Conservation (phyloP, 2,797 vertebrate species). For the Gymnodraco acuticeps region DNA sequence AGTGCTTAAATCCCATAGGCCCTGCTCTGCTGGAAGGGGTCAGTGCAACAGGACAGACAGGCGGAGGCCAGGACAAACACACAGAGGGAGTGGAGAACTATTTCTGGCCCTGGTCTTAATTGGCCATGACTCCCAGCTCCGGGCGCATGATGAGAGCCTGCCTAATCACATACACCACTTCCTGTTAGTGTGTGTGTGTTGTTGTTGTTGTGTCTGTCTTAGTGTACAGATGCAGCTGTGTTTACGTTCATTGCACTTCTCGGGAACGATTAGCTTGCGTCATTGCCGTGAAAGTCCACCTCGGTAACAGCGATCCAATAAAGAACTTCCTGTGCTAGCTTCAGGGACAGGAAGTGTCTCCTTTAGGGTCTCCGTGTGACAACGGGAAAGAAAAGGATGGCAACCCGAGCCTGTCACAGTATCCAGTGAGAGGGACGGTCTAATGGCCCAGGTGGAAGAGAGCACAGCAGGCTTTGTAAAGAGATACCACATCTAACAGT, state of each 20-base stretch:
- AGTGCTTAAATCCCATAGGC: conserved; percentile 67
- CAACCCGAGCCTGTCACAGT: conserved; percentile 55
- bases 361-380: conserved; percentile 49
- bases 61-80: conserved; percentile 72
- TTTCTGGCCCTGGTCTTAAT: conserved; percentile 82
- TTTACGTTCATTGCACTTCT: conserved; percentile 33
- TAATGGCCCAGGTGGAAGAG: conserved; percentile 64
- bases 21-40: conserved; percentile 70
- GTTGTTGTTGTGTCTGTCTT: conserved; percentile 33
- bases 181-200: conserved; percentile 52
- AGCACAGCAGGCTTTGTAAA: conserved; percentile 72
- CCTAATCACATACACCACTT: conserved; percentile 76
- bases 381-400: conserved; percentile 57
- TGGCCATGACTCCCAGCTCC: conserved; percentile 79
- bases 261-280: conserved; percentile 18
- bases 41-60: conserved; percentile 74
- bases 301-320: conserved; percentile 27
- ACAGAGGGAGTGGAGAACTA: conserved; percentile 70
- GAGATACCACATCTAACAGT: conserved; percentile 65
- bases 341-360: conserved; percentile 24
- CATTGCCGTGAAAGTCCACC: conserved; percentile 21
- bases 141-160: conserved; percentile 73
- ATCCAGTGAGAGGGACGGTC: conserved; percentile 49
- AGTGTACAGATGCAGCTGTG: conserved; percentile 47
- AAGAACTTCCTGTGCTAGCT: conserved; percentile 56